Evolutionary conservation across 2,797 vertebrate genomes (phyloP).

Genomic region (Oryzias sinensis): DNA sequence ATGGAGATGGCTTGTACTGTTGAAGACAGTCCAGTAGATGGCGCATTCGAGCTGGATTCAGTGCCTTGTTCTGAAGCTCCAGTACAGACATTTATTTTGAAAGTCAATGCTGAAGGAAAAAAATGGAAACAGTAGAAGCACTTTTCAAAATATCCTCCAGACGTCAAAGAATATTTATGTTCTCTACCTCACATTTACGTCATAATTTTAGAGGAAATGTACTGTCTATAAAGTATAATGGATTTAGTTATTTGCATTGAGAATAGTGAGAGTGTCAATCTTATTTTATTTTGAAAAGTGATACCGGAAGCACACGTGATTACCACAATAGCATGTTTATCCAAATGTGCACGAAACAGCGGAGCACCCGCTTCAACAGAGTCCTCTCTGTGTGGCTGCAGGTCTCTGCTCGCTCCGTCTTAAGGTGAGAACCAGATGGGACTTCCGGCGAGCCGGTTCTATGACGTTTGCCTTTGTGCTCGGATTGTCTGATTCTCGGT

Average conservation of each 20-base stretch:
- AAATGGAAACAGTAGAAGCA: background rate
- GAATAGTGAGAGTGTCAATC: background rate
- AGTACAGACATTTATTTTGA: no score
- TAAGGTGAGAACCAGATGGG: conserved; percentile 21
- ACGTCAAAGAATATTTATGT: background rate
- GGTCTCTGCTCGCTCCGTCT: background rate
- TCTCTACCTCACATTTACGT: background rate
- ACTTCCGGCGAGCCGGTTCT: rapidly evolving
- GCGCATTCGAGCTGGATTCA: no score
- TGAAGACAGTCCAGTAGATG: no score
- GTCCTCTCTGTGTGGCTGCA: background rate
- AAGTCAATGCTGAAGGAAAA: conserved; percentile 12
- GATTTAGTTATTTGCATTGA: background rate
- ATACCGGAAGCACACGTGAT: conserved; percentile 2
- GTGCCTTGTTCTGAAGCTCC: no score
- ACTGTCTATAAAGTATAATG: background rate
- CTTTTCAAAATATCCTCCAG: conserved; percentile 10
- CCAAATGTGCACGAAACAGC: conserved; percentile 8
- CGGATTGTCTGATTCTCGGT: no score
- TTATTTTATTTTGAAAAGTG: conserved; percentile 25
- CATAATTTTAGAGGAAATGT: background rate
- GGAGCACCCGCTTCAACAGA: conserved; percentile 60
- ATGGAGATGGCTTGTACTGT: no score
- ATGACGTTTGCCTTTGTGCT: background rate
- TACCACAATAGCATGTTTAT: rapidly evolving